Base-by-base conservation (phyloP, 2,888 invertebrate genomes). In the Pollenia griseotomentosa region DNA sequence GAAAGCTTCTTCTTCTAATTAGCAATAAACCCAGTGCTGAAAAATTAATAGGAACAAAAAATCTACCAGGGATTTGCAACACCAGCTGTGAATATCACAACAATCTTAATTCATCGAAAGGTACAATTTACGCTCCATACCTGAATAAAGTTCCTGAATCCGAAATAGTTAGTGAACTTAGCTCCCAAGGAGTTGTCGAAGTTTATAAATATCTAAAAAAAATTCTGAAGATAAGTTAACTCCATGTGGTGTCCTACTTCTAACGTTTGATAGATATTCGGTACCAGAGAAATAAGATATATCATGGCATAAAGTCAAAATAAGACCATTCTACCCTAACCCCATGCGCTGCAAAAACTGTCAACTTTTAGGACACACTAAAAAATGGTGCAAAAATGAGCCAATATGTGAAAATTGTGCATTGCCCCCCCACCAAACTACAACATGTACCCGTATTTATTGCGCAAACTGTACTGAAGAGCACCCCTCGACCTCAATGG, bases 271-370 rank as follows among this genome's bases (percentile, higher is more conserved):
- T 12, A 14, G 55, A 8, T 55, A 55, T 6, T 55, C 55, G 3
- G n/a, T 8, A 14, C 55, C 55, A 8, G 55, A 55, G 40, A 61
- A n/a, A 61, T 6, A 42, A n/a, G 71, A 48, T 81, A 57, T 23
- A n/a, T 16, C 53, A 53, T 53, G 82, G 65, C 59, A 63, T n/a
- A 78, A 23, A 42, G 77, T 70, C 2, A 78, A 73, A 40, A 80
- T 88, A 4, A 40, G 83, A 5, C 68, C 66, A 65, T 84, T 81
- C n/a, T 70, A 83, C 9, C 86, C 81, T 4, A 80, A 83, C 40
- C 81, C 82, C 10, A 88, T 87, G 85, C 70, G 87, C 1, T 87
- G 85, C 70, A 73, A 78, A 53, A 78, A 74, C 2, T 88, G 85
- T 44, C 88, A 87, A 70, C 23, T 63, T 5, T 74, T 86, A 23